Percentiles rank a stretch among this genome's conserved stretches.
These are phyloP conservation scores for Falco cherrug DNA, from an alignment of 2,797 vertebrate genomes.

Conservation along the genomic window DNA sequence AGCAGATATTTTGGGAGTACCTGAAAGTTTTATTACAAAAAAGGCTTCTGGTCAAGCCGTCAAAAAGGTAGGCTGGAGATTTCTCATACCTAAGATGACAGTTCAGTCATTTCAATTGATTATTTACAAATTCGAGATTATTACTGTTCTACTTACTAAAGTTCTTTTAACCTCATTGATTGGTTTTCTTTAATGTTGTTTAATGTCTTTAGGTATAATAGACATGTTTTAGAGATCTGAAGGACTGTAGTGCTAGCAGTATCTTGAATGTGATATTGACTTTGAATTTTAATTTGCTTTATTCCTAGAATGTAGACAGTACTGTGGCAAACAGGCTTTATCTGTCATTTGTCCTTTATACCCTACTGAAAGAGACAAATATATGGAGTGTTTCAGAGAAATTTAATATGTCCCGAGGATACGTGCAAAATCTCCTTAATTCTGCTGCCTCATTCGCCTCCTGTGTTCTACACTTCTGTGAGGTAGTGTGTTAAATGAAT, in stretches of 20 bases:
- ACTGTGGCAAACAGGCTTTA: slow-evolving; percentile 84
- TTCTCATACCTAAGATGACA: background rate
- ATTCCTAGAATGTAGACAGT: slow-evolving; percentile 80
- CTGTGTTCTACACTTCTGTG: slow-evolving; percentile 91
- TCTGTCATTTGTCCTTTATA: slow-evolving; percentile 86
- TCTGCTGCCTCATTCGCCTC: slow-evolving; percentile 90
- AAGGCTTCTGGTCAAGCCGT: slow-evolving; percentile 92
- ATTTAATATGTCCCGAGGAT: slow-evolving; percentile 89
- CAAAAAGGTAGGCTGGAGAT: slow-evolving; percentile 82
- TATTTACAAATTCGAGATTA: background rate
- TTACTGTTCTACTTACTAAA: background rate
- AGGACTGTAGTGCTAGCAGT: background rate
- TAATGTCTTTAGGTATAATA: background rate
- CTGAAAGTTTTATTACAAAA: slow-evolving; percentile 89
- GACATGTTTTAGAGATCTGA: background rate
- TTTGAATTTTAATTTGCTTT: slow-evolving; percentile 32
- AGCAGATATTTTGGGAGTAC: slow-evolving; percentile 83
- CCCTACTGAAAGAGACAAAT: slow-evolving; percentile 87
- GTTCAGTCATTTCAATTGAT: background rate
- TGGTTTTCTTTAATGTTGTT: background rate
- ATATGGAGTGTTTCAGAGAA: slow-evolving; percentile 88
- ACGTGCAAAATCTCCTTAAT: slow-evolving; percentile 87
- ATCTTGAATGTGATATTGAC: background rate
- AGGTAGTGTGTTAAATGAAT: slow-evolving; percentile 78
- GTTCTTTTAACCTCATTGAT: background rate